Conservation (phyloP, 2,888 invertebrate species). For the Scaptomyza reducta region DNA sequence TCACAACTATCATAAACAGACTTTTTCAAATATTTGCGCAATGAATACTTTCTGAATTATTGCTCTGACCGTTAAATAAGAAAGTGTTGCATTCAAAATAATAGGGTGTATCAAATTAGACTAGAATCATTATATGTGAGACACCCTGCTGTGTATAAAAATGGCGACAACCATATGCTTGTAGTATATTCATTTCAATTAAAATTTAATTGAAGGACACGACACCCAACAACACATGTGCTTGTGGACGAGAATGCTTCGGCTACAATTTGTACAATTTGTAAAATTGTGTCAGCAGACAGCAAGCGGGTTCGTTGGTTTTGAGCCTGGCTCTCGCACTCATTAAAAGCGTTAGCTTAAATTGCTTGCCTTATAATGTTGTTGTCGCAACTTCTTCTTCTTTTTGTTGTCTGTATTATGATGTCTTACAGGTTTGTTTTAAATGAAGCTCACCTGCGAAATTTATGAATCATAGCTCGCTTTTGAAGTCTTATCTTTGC, state of each 20-base stretch:
- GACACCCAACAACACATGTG: slow-evolving; percentile 40
- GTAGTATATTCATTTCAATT: slow-evolving; percentile 71
- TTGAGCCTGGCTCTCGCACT: slow-evolving; percentile 35
- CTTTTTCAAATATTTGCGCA: slow-evolving; percentile 34
- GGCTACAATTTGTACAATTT: slow-evolving; percentile 23
- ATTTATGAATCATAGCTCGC: slow-evolving; percentile 31
- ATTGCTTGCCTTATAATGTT: slow-evolving; percentile 39
- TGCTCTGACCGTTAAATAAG: not conserved
- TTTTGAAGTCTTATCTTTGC: slow-evolving; percentile 27
- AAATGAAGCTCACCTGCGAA: slow-evolving; percentile 29
- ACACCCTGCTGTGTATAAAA: slow-evolving; percentile 32
- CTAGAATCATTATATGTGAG: not conserved
- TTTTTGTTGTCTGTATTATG: slow-evolving; percentile 33
- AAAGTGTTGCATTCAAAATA: slow-evolving; percentile 12
- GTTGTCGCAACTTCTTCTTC: not conserved
- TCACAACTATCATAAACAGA: slow-evolving; percentile 36
- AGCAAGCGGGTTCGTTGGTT: slow-evolving; percentile 14
- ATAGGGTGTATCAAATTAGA: not conserved
- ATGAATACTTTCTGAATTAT: not conserved
- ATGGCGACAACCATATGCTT: slow-evolving; percentile 35
- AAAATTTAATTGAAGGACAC: slow-evolving; percentile 77
- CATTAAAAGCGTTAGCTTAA: slow-evolving; percentile 59
- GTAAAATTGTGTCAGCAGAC: slow-evolving; percentile 72
- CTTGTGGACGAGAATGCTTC: slow-evolving; percentile 14
- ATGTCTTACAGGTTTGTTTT: slow-evolving; percentile 11